These are phyloP conservation scores for Ifrita kowaldi DNA, from an alignment of 2,113 vertebrate species.

Conservation along the genomic window DNA sequence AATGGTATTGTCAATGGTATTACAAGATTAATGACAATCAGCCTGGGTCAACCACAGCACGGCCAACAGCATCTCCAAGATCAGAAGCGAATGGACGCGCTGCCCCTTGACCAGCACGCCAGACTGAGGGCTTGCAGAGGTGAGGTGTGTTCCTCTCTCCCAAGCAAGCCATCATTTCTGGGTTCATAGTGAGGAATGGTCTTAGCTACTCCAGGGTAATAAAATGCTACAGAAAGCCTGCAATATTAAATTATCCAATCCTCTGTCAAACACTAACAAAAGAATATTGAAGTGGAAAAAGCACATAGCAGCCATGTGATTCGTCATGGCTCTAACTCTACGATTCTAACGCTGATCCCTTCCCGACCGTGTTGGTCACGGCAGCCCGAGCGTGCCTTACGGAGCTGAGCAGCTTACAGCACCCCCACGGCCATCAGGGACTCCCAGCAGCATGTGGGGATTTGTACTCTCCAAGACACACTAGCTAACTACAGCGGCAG, in stretches of 20 bases:
- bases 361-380: background rate
- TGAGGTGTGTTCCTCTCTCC: background rate
- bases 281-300: background rate
- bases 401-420: background rate
- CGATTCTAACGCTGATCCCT: background rate
- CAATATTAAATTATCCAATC: slow-evolving; percentile 17
- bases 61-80: background rate
- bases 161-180: background rate
- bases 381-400: background rate
- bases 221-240: slow-evolving; percentile 38
- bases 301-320: background rate
- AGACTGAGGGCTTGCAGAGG: background rate
- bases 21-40: background rate
- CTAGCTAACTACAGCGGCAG: background rate
- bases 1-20: background rate
- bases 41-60: background rate
- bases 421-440: background rate
- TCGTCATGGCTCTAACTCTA: background rate
- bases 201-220: slow-evolving; percentile 30
- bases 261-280: background rate
- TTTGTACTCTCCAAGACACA: background rate
- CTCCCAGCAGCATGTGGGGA: background rate
- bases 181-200: slow-evolving; percentile 27
- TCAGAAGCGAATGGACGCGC: background rate
- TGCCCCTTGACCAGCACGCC: background rate